Evolutionary conservation across 2,113 vertebrate species (phyloP).

Genomic region (Mustelus asterias): DNA sequence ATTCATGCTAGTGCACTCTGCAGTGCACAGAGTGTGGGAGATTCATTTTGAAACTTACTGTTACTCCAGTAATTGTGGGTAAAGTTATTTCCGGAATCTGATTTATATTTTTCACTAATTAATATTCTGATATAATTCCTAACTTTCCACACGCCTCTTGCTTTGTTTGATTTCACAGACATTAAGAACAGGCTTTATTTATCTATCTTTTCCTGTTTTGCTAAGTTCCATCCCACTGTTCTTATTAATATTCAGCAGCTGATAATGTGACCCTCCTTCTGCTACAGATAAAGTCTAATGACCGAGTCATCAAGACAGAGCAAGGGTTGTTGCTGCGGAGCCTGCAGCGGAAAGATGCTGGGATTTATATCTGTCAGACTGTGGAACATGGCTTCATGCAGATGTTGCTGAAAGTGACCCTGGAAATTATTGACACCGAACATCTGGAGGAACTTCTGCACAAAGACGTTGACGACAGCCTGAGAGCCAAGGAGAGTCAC

Average conservation of each 20-base stretch:
- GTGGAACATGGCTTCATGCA: slow-evolving; percentile 96
- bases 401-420: slow-evolving; percentile 79
- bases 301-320: slow-evolving; percentile 77
- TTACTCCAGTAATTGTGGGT: too few species aligned
- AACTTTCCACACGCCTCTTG: background rate
- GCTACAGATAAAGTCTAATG: slow-evolving; percentile 72
- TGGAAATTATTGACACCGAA: slow-evolving; percentile 86
- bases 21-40: too few species aligned
- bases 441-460: slow-evolving; percentile 84
- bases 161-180: background rate
- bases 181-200: background rate
- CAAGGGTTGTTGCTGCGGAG: slow-evolving; percentile 84
- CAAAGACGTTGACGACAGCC: slow-evolving; percentile 63
- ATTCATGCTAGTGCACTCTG: too few species aligned
- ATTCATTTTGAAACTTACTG: background rate
- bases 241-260: background rate
- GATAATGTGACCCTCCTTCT: background rate
- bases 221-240: background rate
- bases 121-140: background rate
- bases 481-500: slow-evolving; percentile 58
- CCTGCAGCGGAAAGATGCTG: slow-evolving; percentile 75
- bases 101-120: too few species aligned
- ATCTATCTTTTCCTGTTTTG: background rate
- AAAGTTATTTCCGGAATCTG: too few species aligned
- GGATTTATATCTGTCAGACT: slow-evolving; percentile 82